phyloP scores from a whole-genome alignment of 2,113 vertebrate species.

The Hypanus sabinus region DNA sequence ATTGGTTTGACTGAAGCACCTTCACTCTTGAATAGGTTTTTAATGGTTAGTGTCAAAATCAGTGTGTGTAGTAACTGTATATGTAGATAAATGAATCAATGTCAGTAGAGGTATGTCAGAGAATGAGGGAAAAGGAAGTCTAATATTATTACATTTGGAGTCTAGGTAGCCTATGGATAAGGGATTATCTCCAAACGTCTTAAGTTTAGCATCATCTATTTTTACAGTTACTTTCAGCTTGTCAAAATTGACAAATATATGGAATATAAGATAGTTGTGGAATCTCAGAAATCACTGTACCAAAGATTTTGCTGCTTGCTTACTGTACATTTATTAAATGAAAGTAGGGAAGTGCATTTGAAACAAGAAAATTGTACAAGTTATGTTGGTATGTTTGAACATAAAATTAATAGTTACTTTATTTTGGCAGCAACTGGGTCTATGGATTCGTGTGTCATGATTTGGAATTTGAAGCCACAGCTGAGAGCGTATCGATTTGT shows the following conservation, averaged over 20 bases:
- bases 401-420: not conserved
- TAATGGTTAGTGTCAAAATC: not conserved
- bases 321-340: not conserved
- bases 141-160: not conserved
- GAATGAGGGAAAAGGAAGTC: not conserved
- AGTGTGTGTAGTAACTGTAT: not conserved
- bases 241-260: not conserved
- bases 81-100: not conserved
- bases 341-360: not conserved
- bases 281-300: not conserved
- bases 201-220: not conserved
- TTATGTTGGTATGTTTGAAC: not conserved
- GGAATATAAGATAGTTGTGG: not conserved
- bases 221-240: not conserved
- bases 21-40: not conserved
- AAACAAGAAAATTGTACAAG: not conserved
- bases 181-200: not conserved
- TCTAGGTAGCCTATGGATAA: not conserved
- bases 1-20: not conserved
- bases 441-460: constrained; percentile 83
- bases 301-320: not conserved
- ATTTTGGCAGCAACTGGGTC: constrained; percentile 74
- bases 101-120: too few species aligned
- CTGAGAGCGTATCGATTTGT: constrained; percentile 82
- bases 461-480: constrained; percentile 90